Evolutionary conservation across 2,113 vertebrate species (phyloP).

Genomic region (Leptosomus discolor): DNA sequence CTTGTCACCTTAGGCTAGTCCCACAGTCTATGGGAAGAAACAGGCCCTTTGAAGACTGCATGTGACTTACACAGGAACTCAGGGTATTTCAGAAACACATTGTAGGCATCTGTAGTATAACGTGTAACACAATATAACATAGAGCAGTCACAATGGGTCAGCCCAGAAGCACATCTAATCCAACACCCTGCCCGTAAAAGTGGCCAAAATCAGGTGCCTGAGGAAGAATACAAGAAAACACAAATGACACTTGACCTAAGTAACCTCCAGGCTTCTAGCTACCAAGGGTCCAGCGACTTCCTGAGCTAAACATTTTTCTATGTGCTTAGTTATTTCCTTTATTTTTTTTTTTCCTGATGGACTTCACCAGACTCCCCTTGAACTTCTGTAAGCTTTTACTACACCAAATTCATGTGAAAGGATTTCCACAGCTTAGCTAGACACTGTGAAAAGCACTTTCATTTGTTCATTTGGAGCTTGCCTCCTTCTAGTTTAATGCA

Average conservation of each 20-base stretch:
- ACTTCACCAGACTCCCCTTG: background rate
- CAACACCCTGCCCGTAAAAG: background rate
- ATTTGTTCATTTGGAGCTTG: background rate
- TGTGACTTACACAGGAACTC: background rate
- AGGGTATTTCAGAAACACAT: background rate
- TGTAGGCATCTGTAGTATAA: background rate
- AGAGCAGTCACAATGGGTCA: background rate
- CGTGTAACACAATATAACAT: accelerated
- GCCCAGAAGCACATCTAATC: background rate
- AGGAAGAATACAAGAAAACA: background rate
- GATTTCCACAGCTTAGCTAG: background rate
- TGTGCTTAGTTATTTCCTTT: background rate
- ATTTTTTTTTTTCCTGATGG: background rate
- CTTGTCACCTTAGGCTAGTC: background rate
- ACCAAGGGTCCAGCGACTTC: background rate
- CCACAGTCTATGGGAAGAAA: background rate
- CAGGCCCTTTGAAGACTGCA: background rate
- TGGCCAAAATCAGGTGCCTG: background rate
- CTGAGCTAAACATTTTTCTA: background rate
- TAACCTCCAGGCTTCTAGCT: background rate
- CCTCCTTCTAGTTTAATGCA: background rate
- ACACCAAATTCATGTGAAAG: background rate
- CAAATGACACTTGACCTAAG: background rate
- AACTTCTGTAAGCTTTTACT: background rate
- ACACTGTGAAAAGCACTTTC: background rate